Conservation (phyloP, 2,888 invertebrate species). For the Deroplatys truncata region DNA sequence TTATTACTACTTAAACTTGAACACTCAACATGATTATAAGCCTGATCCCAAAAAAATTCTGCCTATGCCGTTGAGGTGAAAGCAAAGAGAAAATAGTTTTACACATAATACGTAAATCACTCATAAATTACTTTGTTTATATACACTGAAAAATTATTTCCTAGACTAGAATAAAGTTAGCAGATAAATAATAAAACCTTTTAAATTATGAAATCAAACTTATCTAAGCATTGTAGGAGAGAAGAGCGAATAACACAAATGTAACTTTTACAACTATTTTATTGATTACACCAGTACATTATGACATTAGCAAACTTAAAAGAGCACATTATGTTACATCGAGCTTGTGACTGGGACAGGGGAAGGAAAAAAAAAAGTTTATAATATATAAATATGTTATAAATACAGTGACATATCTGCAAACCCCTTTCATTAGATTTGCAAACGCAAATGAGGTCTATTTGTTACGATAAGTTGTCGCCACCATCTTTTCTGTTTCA, state of each 20-base stretch:
- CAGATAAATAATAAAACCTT: too few species aligned
- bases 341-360: conserved; percentile 25
- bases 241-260: not conserved
- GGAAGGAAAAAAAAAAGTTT: conserved; percentile 6
- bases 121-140: too few species aligned
- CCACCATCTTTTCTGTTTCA: not conserved
- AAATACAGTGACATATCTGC: conserved; percentile 25
- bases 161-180: too few species aligned
- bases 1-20: too few species aligned
- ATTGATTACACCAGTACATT: conserved; percentile 57
- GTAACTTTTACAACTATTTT: conserved; percentile 38
- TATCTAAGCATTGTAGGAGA: too few species aligned
- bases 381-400: conserved; percentile 25
- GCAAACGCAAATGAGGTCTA: not conserved
- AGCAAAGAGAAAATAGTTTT: too few species aligned
- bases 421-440: not conserved
- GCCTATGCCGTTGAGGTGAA: too few species aligned
- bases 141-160: too few species aligned
- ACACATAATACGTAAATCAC: too few species aligned
- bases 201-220: too few species aligned
- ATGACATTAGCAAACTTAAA: conserved; percentile 51
- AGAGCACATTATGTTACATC: conserved; percentile 32
- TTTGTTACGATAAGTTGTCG: not conserved
- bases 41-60: too few species aligned
- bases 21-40: too few species aligned